Percentiles rank a stretch among this genome's conserved stretches.
phyloP scores from a whole-genome alignment of 2,888 invertebrate species.

The Drosophila dives region DNA sequence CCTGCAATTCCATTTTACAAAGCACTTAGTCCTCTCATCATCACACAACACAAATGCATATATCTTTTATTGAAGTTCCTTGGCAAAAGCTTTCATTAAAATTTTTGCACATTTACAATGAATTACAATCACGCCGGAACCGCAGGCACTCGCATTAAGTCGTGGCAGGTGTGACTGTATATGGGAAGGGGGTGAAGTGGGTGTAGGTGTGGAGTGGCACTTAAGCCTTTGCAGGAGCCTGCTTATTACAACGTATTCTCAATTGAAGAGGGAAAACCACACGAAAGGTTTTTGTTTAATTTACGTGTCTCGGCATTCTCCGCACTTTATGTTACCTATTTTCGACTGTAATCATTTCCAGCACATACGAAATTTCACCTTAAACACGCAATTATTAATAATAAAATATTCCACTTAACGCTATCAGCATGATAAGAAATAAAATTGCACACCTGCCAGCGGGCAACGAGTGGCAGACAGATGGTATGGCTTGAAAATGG shows the following conservation, averaged over 20 bases:
- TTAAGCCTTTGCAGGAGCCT: slow-evolving; percentile 57
- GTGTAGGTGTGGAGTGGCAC: slow-evolving; percentile 11
- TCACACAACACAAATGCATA: slow-evolving; percentile 34
- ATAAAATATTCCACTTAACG: slow-evolving; percentile 69
- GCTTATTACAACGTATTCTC: slow-evolving; percentile 27
- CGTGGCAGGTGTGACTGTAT: slow-evolving; percentile 6
- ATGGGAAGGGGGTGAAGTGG: background rate
- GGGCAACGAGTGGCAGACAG: slow-evolving; percentile 29
- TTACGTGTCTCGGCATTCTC: slow-evolving; percentile 14
- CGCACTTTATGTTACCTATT: slow-evolving; percentile 23
- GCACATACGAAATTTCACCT: slow-evolving; percentile 52
- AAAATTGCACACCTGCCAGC: slow-evolving; percentile 48
- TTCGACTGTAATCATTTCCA: slow-evolving; percentile 58
- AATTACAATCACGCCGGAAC: slow-evolving; percentile 40
- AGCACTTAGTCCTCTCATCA: slow-evolving; percentile 27
- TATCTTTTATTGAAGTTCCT: slow-evolving; percentile 9
- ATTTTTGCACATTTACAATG: slow-evolving; percentile 44
- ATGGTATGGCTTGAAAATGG: slow-evolving; percentile 53
- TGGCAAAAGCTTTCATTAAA: slow-evolving; percentile 41
- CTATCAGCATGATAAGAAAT: slow-evolving; percentile 67
- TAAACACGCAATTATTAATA: slow-evolving; percentile 73
- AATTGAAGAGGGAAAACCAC: background rate
- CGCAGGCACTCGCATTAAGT: slow-evolving; percentile 35
- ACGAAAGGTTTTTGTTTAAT: slow-evolving; percentile 27
- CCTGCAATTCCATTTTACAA: slow-evolving; percentile 4